A percentile compares a stretch with the other conserved stretches of the same genome.
phyloP scores from a whole-genome alignment of 2,888 invertebrate genomes.

The Drosophila buzzatii region DNA sequence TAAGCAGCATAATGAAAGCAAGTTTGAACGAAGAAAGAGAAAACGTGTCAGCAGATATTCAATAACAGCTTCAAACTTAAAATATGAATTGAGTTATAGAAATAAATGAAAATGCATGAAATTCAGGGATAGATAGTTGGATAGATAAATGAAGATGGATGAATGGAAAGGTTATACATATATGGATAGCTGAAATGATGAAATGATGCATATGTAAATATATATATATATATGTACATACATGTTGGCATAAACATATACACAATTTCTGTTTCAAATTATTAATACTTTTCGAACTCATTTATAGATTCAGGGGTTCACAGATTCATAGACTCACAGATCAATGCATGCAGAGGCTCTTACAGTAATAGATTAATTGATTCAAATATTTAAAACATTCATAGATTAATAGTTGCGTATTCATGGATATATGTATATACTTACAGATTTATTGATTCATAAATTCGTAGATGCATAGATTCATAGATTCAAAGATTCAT shows the following conservation, averaged over 20 bases:
- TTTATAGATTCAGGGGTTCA: background rate
- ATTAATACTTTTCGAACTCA: too few species aligned
- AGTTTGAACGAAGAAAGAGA: background rate
- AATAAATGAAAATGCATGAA: background rate
- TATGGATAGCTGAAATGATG: background rate
- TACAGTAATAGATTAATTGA: background rate
- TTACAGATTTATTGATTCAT: background rate
- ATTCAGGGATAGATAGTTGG: background rate
- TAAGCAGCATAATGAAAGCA: background rate
- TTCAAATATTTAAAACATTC: background rate
- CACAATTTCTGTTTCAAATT: too few species aligned
- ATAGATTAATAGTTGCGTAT: background rate
- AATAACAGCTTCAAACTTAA: too few species aligned
- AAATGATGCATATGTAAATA: too few species aligned
- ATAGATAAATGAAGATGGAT: background rate
- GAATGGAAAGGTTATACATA: background rate
- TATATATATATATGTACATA: too few species aligned
- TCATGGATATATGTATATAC: background rate
- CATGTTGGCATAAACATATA: background rate
- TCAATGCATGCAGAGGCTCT: background rate
- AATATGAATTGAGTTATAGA: too few species aligned
- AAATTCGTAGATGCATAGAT: background rate
- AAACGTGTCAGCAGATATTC: background rate
- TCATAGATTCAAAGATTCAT: background rate
- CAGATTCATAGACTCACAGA: background rate